Evolutionary conservation across 2,797 vertebrate species (phyloP), one percentile per base, ranked within the genome.

Genomic region (Oreonectes daqikongensis): DNA sequence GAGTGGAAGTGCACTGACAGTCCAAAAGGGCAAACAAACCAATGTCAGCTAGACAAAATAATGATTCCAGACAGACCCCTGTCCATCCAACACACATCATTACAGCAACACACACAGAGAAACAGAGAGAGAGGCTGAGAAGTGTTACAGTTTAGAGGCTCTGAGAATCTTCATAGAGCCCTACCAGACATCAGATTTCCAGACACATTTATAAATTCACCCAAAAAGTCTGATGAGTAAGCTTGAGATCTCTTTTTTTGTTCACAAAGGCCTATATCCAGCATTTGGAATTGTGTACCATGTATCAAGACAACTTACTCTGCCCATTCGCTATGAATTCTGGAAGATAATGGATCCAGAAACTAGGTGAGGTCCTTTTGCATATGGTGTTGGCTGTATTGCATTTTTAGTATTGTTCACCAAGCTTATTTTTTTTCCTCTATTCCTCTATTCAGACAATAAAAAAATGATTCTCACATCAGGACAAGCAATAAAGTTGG

Each of bases 1-100:
- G 22, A 57, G 55, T 30, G 55, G 55, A 8, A 59, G 26, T 35
- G 35, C 26, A 59, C 24, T 30, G 7, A 22, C 7, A 28, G 24
- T 24, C 63, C 12, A 14, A 73, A 32, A 73, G 20, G 52, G 26
- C 57, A 61, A 72, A 46, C 22, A 35, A 73, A 38, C 59, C n/a
- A 26, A 59, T 18, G 5, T 72, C 32, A 74, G 30, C 18, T 63
- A 80, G 22, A 55, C 48, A 50, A 59, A 73, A 72, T 24, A 32
- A 9, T 66, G 63, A 75, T 65, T 59, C 14, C 59, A 40, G 48
- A 35, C 17, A 17, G 40, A 48, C 50, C 50, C 48, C 26, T 46
- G 40, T 26, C 22, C 38, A 12, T 66, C 67, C 72, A 60, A 63
- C 52, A 60, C 38, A n/a, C 1, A 8, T 35, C 32, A 35, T 35